Base-by-base conservation (phyloP, 2,888 invertebrate species). In the Phrixothrix hirtus region DNA sequence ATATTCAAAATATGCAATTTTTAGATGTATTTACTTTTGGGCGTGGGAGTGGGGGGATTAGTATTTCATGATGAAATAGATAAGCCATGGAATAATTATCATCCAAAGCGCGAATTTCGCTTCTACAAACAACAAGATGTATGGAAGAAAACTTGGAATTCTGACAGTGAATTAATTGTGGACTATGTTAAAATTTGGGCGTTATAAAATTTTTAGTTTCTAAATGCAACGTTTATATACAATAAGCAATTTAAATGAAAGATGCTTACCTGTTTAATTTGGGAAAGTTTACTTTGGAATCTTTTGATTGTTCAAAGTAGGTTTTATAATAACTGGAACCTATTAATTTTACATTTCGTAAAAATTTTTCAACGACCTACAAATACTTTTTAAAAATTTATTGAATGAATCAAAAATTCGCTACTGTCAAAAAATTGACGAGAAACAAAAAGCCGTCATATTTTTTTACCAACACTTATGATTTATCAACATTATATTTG, bases 61-160 rank as follows among this genome's bases (percentile, higher is more conserved):
- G 85, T 85, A 66, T 92, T 90, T 68, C 80, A 84, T 0, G 87
- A 92, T 62, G 60, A 63, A 15, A 56, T 68, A 1, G 59, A 60
- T 38, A 93, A 92, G 69, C 92, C 92, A 0, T 94, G 92, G 92
- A 74, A 53, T 15, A 91, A 92, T 70, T 69, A 70, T 1, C 81
- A 83, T 13, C 81, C 84, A 0, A 83, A 83, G 64, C 84, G 84
- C 0, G 82, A 85, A 77, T 75, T 81, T 3, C 77, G 82, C 52
- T 91, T 92, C 76, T 89, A 88, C 85, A 75, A 78, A 7, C 74
- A 79, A 0, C 75, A 78, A 29, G 74, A 79, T 11, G 75, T 79
- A 35, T 85, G 87, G 83, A 71, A 78, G 36, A 76, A 81, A 0
- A 85, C 85, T 1, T 92, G 92, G 92, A 76, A 71, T 1, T 78